Conservation (phyloP, 2,113 vertebrate species). For the Coreoperca whiteheadi region DNA sequence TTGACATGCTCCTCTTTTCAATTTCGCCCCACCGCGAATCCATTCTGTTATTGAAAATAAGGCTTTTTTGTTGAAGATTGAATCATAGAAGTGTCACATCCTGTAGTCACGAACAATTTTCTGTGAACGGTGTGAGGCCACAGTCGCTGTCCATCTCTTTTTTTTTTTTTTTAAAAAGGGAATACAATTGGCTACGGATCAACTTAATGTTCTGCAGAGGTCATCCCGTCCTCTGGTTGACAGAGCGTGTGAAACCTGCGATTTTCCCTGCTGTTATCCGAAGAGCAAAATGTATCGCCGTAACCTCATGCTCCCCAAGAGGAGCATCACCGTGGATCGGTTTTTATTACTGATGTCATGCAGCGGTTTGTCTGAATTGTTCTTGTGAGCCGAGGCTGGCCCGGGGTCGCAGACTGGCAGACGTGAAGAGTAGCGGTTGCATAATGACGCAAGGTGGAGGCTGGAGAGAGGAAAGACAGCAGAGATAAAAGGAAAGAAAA, state of each 20-base stretch:
- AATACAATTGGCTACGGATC: constrained; percentile 44
- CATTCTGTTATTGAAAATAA: constrained; percentile 45
- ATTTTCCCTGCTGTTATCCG: constrained; percentile 23
- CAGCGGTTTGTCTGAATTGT: constrained; percentile 43
- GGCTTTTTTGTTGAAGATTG: constrained; percentile 31
- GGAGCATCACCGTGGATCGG: not conserved
- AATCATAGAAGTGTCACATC: constrained; percentile 58
- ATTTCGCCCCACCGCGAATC: constrained; percentile 20
- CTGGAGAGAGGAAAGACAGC: constrained; percentile 10
- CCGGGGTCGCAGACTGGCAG: constrained; percentile 25
- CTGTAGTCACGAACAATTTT: constrained; percentile 39
- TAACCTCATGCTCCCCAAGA: constrained; percentile 17
- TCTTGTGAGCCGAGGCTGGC: not conserved
- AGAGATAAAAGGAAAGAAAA: constrained; percentile 34
- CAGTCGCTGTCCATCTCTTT: constrained; percentile 9
- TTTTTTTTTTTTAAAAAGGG: constrained; percentile 11
- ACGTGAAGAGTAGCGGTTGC: constrained; percentile 22
- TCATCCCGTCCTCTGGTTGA: constrained; percentile 41
- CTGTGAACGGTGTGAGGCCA: not conserved
- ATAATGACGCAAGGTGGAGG: constrained; percentile 20
- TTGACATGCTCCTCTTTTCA: constrained; percentile 45
- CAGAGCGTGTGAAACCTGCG: constrained; percentile 11
- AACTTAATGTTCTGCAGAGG: constrained; percentile 45
- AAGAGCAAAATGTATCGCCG: constrained; percentile 37
- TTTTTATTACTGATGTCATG: constrained; percentile 49